A percentile compares a stretch with the other conserved stretches of the same genome.
phyloP scores from a whole-genome alignment of 1,140 invertebrate species.

The Eumeta japonica region DNA sequence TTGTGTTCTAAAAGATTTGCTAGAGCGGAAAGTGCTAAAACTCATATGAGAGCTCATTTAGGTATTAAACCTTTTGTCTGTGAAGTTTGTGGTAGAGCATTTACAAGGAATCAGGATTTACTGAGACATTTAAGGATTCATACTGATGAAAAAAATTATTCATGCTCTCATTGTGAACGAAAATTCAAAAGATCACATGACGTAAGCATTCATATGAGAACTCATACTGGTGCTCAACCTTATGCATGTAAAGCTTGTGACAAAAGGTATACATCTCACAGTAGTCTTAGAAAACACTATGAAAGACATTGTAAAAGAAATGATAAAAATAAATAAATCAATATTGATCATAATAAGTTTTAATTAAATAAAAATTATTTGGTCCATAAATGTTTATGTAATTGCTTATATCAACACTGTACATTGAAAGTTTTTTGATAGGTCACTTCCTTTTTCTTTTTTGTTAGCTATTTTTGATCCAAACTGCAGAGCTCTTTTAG shows the following conservation, averaged over 20 bases:
- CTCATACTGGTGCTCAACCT: conserved; percentile 80
- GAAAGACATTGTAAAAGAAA: conserved; percentile 11
- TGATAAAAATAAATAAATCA: too few relatives aligned
- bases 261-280: conserved; percentile 46
- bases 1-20: conserved; percentile 22
- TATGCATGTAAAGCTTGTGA: conserved; percentile 68
- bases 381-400: conserved; percentile 3
- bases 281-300: conserved; percentile 21
- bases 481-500: conserved; percentile 96
- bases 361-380: conserved; percentile 12
- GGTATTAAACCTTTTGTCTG: conserved; percentile 35
- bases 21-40: conserved; percentile 12
- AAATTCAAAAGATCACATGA: conserved; percentile 66
- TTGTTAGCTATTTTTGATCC: conserved; percentile 93
- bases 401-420: conserved; percentile 9
- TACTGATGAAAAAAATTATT: conserved; percentile 27
- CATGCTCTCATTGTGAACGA: conserved; percentile 51
- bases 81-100: conserved; percentile 29
- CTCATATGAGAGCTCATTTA: conserved; percentile 25
- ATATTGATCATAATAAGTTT: conserved; percentile 6
- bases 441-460: conserved; percentile 84
- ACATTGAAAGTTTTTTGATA: conserved; percentile 58
- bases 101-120: conserved; percentile 23
- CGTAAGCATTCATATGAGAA: conserved; percentile 73
- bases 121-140: conserved; percentile 28